These are phyloP conservation scores for Mesoligia furuncula DNA, from an alignment of 2,888 invertebrate genomes.

Conservation along the genomic window DNA sequence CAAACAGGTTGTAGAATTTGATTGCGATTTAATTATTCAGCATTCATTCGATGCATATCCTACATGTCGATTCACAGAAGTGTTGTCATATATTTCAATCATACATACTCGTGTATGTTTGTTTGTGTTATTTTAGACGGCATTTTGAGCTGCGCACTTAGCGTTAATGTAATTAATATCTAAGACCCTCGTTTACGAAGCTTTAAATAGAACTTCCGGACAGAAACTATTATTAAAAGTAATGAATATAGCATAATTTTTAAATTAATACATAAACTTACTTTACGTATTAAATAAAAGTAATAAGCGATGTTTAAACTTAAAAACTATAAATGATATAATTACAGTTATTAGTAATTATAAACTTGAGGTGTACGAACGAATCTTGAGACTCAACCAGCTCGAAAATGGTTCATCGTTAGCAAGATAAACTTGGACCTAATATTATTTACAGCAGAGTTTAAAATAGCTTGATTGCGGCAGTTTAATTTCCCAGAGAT, in stretches of 20 bases:
- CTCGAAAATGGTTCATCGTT: constrained; percentile 73
- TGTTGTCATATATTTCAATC: constrained; percentile 56
- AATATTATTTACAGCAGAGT: constrained; percentile 70
- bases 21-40: constrained; percentile 85
- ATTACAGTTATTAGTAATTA: constrained; percentile 83
- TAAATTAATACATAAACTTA: constrained; percentile 50
- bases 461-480: constrained; percentile 70
- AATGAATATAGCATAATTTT: constrained; percentile 24
- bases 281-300: constrained; percentile 62
- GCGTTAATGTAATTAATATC: background rate
- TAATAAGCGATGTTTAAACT: constrained; percentile 68
- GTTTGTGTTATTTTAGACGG: constrained; percentile 22
- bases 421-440: constrained; percentile 68
- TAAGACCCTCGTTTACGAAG: constrained; percentile 1
- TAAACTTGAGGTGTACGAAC: constrained; percentile 79
- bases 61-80: constrained; percentile 66
- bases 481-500: constrained; percentile 71
- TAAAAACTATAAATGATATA: constrained; percentile 76
- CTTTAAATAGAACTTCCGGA: constrained; percentile 15
- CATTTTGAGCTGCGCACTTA: constrained; percentile 13
- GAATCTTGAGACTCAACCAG: constrained; percentile 80
- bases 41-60: constrained; percentile 76
- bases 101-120: constrained; percentile 15
- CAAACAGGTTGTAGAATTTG: constrained; percentile 79
- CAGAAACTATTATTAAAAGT: constrained; percentile 20